Evolutionary conservation across 2,888 invertebrate species (phyloP), one percentile per base, ranked within the genome.

Genomic region (Andrena bucephala): DNA sequence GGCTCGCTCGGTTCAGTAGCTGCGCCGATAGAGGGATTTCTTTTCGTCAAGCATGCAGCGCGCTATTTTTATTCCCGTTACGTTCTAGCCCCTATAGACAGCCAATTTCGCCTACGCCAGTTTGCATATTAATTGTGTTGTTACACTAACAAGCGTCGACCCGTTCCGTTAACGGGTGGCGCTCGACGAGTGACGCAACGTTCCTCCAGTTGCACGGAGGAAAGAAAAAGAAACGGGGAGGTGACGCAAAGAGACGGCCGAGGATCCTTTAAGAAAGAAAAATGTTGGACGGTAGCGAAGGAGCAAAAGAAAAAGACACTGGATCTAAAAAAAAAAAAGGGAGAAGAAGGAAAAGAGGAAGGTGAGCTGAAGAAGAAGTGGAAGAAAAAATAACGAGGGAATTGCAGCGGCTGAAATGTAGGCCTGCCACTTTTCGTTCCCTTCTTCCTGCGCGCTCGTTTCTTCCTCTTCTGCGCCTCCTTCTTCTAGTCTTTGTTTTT

Each of bases 371-470:
- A n/a, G 66, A 42, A 57, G 57, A 42, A 42, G 36, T 29, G 29
- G 33, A 65, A 33, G 27, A 67, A 65, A 68, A 62, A 66, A 83
- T 82, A 72, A 77, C 50, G 72, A 69, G 72, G 68, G 72, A 78
- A 76, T 81, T 72, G 77, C 80, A 73, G 84, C 83, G 85, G 83
- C 85, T 82, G 86, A 90, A 90, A 90, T 86, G 87, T 89, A 89
- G 88, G 87, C 88, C 87, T 86, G 81, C 81, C 85, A 84, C 81
- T 85, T 85, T 81, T 77, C 67, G 67, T 60, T 63, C 65, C 75
- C 69, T 60, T 77, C 77, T 63, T 77, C 57, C 62, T 59, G 75
- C 87, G 74, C 77, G 79, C 42, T 59, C 24, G 54, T 72, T 48
- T 69, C 68, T 67, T 70, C 76, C 70, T 42, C 81, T 74, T 72